Evolutionary conservation across 2,797 vertebrate species (phyloP), one percentile per base, ranked within the genome.

Genomic region (Cichlasoma orientale): DNA sequence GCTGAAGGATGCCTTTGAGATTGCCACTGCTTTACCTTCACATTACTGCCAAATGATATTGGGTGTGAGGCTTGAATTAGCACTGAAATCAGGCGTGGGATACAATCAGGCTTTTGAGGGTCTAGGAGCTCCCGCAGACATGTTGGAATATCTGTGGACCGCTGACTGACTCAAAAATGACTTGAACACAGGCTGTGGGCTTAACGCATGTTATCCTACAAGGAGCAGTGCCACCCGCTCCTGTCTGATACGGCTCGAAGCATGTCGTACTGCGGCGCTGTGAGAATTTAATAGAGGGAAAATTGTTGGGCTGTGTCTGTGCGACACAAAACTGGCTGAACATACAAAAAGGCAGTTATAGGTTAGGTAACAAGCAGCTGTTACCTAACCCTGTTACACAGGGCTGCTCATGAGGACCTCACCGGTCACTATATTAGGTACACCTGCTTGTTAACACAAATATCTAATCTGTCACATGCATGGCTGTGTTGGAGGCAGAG

Each of bases 11-110:
- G 71, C 89, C 86, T 85, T 84, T 74, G 90, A 91, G 91, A 89
- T 77, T 75, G 76, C 70, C 7, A 25, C 85, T 53, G 86, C 86
- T 80, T 82, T 89, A 86, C 87, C 78, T 91, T 56, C n/a, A 3
- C 84, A 59, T 85, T 84, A 83, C 85, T 72, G 72, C 78, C 83
- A 77, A 86, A 92, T 83, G 84, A 90, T 85, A 87, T 90, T 85
- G 84, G 84, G 68, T 61, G 85, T 71, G 82, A 88, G 88, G 88
- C 88, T 89, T 82, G 86, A 93, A 92, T 93, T 91, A 89, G 73
- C 74, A 27, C 78, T 78, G 81, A 90, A 92, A 88, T 92, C 89
- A 89, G 75, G 86, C 86, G 75, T 89, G 79, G 80, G 87, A 91
- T 80, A 82, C 87, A 79, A 85, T 89, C 90, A 72, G 77, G 57